Evolutionary conservation across 2,888 invertebrate species (phyloP).

Genomic region (Caradrina clavipalpis): DNA sequence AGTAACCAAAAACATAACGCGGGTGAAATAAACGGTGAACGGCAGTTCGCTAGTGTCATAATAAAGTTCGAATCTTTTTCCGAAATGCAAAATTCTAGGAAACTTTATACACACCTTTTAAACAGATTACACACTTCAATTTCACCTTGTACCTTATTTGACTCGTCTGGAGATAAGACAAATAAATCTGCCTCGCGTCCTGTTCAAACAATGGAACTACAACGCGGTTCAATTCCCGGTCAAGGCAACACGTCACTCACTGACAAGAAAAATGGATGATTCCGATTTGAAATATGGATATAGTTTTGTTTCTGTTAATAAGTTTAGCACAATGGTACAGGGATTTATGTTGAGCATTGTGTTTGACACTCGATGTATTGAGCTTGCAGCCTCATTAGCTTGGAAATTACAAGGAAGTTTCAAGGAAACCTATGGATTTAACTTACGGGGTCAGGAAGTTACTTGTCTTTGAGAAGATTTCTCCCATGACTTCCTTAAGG

Average conservation of each 20-base stretch:
- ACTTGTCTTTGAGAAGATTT: too few species aligned
- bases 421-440: not conserved
- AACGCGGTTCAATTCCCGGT: conserved; percentile 66
- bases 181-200: conserved; percentile 57
- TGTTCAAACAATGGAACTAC: conserved; percentile 59
- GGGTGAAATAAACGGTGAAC: too few species aligned
- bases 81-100: not conserved
- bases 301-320: conserved; percentile 42
- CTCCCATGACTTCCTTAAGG: not conserved
- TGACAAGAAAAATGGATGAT: conserved; percentile 60
- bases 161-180: conserved; percentile 54
- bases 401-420: not conserved
- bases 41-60: too few species aligned
- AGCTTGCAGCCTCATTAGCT: conserved; percentile 22
- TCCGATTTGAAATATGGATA: conserved; percentile 55
- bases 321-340: conserved; percentile 42
- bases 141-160: conserved; percentile 53
- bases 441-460: not conserved
- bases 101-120: not conserved
- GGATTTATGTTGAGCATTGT: conserved; percentile 48
- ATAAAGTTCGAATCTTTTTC: not conserved
- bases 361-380: conserved; percentile 8
- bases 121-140: conserved; percentile 19
- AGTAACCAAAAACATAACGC: too few species aligned
- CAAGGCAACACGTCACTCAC: conserved; percentile 63